Conservation (phyloP, 2,113 vertebrate genomes). For the Sterrhoptilus dennistouni region DNA sequence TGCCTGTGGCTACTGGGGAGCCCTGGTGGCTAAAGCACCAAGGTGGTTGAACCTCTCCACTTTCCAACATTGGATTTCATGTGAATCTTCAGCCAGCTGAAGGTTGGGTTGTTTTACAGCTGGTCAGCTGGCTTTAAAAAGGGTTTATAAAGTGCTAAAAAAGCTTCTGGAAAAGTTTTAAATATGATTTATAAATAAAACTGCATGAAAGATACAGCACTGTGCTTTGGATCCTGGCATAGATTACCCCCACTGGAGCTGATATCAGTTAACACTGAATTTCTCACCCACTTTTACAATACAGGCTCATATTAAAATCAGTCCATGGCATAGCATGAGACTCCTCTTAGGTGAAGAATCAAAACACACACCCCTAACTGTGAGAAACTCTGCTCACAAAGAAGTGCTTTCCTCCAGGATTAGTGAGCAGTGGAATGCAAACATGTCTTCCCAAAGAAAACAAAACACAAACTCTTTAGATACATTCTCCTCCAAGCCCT, state of each 20-base stretch:
- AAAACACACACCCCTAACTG: background rate
- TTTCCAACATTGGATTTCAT: background rate
- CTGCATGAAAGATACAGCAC: background rate
- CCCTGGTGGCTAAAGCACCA: background rate
- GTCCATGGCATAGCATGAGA: background rate
- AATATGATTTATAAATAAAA: background rate
- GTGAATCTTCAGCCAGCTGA: background rate
- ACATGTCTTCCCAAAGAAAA: constrained; percentile 17
- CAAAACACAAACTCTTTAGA: constrained; percentile 28
- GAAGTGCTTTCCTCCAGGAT: background rate
- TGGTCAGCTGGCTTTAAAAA: background rate
- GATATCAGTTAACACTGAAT: background rate
- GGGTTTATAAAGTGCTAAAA: background rate
- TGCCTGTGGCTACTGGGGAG: background rate
- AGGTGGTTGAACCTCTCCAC: background rate
- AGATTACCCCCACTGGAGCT: background rate
- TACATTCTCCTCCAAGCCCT: constrained; percentile 2
- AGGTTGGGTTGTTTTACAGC: background rate
- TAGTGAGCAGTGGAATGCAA: constrained; percentile 42
- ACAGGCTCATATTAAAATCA: background rate
- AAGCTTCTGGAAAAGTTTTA: background rate
- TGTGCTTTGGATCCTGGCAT: background rate
- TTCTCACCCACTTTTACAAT: background rate
- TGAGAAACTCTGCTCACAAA: background rate
- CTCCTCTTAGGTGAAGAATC: background rate